Base-by-base conservation (phyloP, 37 sponge, comb jelly and placozoan species). In the Beroe ovata region DNA sequence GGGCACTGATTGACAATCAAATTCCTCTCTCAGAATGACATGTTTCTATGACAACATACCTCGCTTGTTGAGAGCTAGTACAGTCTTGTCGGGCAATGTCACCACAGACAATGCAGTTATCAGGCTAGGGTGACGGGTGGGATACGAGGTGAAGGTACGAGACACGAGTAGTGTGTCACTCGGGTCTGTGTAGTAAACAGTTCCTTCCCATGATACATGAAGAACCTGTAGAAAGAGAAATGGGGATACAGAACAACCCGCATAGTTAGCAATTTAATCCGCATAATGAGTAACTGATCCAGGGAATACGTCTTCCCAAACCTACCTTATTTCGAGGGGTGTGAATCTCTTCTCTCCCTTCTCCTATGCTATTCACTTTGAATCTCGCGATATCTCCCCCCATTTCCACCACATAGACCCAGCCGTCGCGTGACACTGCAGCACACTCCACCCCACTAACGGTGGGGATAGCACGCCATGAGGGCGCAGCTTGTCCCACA, bases 151-250 rank as follows among this genome's bases (percentile, higher is more conserved):
- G 84, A 36, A 42, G 54, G 84, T 23, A 19, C 84, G 41, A 35
- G 84, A 77, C 16, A n/a, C 14, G 47, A 77, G 28, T 25, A 77
- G 54, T 42, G 28, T 77, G 42, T 42, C 25, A 23, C 41, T 4
- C 0, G 42, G 21, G 28, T 77, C 54, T 38, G 84, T 28, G 84
- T 77, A 77, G 84, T 42, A 77, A 0, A 77, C 19, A 2, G 84
- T 77, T 42, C 84, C 84, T 40, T 77, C 84, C 84, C 84, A 77
- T 11, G 84, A 77, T 26, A 77, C 84, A 54, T 77, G 84, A 1
- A 77, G 4, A 6, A 42, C 54, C 84, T 77, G 84, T 23, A 23
- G 84, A 62, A 26, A 4, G 63, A 23, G 29, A n/a, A n/a, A n/a
- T n/a, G n/a, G n/a, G n/a, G n/a, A n/a, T n/a, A n/a, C n/a, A n/a